A percentile compares a stretch with the other conserved stretches of the same genome.
phyloP scores from a whole-genome alignment of 2,888 invertebrate species.

The Gortyna flavago region DNA sequence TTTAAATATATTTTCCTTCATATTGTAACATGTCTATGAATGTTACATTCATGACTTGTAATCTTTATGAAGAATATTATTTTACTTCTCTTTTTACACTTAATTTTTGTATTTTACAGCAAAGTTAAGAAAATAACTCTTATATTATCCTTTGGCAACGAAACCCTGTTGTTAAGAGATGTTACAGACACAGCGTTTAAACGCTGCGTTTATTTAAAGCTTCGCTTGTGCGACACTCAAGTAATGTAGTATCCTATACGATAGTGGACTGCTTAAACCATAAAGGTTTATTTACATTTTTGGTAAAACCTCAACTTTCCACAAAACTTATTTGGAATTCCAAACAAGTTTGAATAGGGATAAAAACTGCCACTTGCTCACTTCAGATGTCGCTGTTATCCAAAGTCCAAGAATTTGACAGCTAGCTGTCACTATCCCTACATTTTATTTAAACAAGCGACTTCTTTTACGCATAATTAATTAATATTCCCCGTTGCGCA shows the following conservation, averaged over 20 bases:
- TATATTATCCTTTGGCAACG: conserved; percentile 15
- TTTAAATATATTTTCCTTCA: too few relatives aligned
- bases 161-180: conserved; percentile 7
- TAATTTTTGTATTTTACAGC: conserved; percentile 15
- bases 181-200: neutral
- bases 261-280: too few relatives aligned
- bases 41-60: too few relatives aligned
- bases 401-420: neutral
- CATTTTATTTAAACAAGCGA: too few relatives aligned
- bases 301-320: too few relatives aligned
- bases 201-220: neutral
- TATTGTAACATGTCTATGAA: too few relatives aligned
- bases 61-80: conserved; percentile 13
- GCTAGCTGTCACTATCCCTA: too few relatives aligned
- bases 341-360: neutral
- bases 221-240: neutral
- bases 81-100: neutral
- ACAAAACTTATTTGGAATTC: neutral
- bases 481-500: neutral
- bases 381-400: neutral
- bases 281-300: too few relatives aligned
- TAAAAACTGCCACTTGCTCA: neutral
- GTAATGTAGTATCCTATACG: neutral
- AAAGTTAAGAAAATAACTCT: conserved; percentile 17
- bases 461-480: neutral